Evolutionary conservation across 2,888 invertebrate species (phyloP).

Genomic region (Cataglyphis livida): DNA sequence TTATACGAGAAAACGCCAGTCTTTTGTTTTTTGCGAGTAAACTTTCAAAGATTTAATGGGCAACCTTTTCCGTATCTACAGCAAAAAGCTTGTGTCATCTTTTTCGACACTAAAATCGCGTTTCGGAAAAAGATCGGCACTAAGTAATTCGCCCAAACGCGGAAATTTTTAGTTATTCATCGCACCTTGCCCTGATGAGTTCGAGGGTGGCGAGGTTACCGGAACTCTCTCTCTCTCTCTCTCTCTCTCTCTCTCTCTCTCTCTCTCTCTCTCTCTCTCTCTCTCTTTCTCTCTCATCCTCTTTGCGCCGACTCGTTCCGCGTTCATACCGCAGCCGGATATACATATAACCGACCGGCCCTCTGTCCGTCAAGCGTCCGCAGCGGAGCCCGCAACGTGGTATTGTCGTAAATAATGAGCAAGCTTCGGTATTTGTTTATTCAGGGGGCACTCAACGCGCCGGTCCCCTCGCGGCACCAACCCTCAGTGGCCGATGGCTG

Average conservation of each 20-base stretch:
- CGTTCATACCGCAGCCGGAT: conserved; percentile 72
- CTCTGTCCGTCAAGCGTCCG: conserved; percentile 74
- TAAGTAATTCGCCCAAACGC: conserved; percentile 32
- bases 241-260: conserved; percentile 12
- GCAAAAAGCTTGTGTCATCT: conserved; percentile 53
- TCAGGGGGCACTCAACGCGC: conserved; percentile 83
- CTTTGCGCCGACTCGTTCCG: conserved; percentile 4
- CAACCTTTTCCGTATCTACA: conserved; percentile 20
- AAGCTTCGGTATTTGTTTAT: conserved; percentile 83
- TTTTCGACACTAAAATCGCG: conserved; percentile 56
- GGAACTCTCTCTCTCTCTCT: conserved; percentile 49
- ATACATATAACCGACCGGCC: conserved; percentile 69
- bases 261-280: too few relatives aligned
- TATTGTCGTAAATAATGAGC: conserved; percentile 81
- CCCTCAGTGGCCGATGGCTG: conserved; percentile 26
- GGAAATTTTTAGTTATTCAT: conserved; percentile 72
- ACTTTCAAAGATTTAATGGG: conserved; percentile 7
- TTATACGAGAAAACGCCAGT: background rate
- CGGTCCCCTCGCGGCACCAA: conserved; percentile 49
- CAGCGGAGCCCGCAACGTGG: conserved; percentile 69
- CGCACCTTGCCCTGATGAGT: conserved; percentile 61
- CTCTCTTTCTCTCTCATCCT: conserved; percentile 38
- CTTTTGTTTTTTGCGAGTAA: conserved; percentile 22
- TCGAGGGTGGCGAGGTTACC: conserved; percentile 57
- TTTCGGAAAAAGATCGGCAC: conserved; percentile 60